Conservation (phyloP, 2,888 invertebrate species). For the Ferrisia virgata region DNA sequence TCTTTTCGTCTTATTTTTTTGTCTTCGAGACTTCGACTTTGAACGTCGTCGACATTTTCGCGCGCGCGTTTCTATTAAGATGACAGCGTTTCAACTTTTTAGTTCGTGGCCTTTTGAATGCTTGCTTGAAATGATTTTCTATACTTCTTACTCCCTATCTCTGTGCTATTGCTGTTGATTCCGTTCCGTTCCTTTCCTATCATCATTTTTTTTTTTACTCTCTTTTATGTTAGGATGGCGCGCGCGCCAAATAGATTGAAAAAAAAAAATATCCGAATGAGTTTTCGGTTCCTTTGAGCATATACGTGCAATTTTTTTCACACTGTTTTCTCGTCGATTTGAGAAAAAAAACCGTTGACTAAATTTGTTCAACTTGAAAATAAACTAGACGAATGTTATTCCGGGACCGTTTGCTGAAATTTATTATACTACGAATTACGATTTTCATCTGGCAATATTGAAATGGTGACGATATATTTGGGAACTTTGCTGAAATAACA, state of each 20-base stretch:
- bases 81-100: not conserved
- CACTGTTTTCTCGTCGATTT: too few relatives aligned
- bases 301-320: too few relatives aligned
- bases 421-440: too few relatives aligned
- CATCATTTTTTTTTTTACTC: not conserved
- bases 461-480: too few relatives aligned
- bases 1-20: not conserved
- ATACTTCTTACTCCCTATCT: too few relatives aligned
- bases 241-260: not conserved
- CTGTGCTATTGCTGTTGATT: too few relatives aligned
- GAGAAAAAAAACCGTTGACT: too few relatives aligned
- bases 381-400: too few relatives aligned
- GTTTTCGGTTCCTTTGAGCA: not conserved
- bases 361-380: too few relatives aligned
- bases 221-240: not conserved
- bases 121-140: not conserved
- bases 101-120: conserved; percentile 18
- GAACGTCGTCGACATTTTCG: conserved; percentile 13
- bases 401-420: too few relatives aligned
- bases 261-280: not conserved
- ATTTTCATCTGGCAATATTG: too few relatives aligned
- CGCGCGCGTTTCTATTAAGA: conserved; percentile 7
- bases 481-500: too few relatives aligned
- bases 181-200: not conserved
- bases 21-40: conserved; percentile 22